These are phyloP conservation scores for Ondatra zibethicus DNA, from an alignment of 2,113 vertebrate species.

Conservation along the genomic window DNA sequence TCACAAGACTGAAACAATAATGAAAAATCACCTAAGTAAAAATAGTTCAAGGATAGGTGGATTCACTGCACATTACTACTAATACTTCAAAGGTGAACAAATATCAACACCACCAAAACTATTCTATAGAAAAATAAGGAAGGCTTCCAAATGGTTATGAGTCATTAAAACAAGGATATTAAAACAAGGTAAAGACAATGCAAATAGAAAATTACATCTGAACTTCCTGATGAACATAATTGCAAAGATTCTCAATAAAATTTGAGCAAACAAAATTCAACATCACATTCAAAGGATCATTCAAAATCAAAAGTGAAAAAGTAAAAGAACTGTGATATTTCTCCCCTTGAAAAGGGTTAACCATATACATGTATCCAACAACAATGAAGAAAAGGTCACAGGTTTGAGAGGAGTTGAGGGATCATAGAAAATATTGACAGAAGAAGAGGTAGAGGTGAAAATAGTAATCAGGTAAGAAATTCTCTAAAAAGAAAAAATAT, in stretches of 20 bases:
- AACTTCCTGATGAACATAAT: background rate
- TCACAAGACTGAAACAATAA: background rate
- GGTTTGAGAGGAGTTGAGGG: too few species aligned
- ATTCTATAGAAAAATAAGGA: background rate
- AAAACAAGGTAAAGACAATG: background rate
- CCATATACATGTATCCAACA: too few species aligned
- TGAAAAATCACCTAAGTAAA: background rate
- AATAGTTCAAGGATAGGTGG: background rate
- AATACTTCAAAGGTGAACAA: background rate
- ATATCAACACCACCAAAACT: background rate
- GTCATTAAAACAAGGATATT: background rate
- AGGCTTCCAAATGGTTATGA: background rate
- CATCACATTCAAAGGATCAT: background rate
- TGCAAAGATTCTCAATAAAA: background rate
- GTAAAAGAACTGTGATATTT: too few species aligned
- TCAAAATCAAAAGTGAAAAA: background rate
- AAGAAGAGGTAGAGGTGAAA: too few species aligned
- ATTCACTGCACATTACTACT: too few species aligned
- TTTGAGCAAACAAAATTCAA: background rate
- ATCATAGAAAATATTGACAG: too few species aligned
- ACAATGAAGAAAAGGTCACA: too few species aligned
- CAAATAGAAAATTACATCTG: background rate
- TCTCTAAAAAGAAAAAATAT: too few species aligned
- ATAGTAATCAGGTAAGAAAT: too few species aligned
- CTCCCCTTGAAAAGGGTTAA: too few species aligned